Evolutionary conservation across 2,888 invertebrate species (phyloP), one percentile per base, ranked within the genome.

Genomic region (Troides oblongomaculatus): DNA sequence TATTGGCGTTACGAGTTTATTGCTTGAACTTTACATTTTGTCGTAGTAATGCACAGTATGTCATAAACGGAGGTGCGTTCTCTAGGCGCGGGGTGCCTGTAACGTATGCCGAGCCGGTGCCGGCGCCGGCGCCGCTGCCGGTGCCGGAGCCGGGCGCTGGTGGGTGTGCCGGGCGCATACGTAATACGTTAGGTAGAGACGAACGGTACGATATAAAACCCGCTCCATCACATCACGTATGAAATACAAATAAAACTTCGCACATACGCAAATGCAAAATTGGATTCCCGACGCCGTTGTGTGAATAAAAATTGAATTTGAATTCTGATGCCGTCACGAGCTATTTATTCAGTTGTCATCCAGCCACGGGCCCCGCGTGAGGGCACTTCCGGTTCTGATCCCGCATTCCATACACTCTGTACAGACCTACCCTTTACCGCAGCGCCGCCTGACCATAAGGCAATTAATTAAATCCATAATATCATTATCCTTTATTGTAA

Each of bases 191-290:
- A 12, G 21, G 7, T 17, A 25, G 57, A 64, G 21, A 64, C 43
- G 39, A 57, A 57, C 57, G 57, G 57, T 23, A 23, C 43, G 58
- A 64, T 58, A 57, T 64, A 57, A 64, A 64, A 64, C 64, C 39
- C 59, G 36, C 23, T 59, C 25, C 57, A 65, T 65, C 59, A 18
- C 58, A 12, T 58, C 65, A 46, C 65, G 65, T 65, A 46, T 58
- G 46, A 59, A 58, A 58, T 65, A 65, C 65, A 65, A 65, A 65
- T 59, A 59, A 65, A 65, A 65, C 59, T 59, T 57, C 53, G 21
- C 64, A 17, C 65, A 59, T 59, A 59, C 65, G 59, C 53, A 59
- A 59, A 59, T 65, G 58, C 25, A 59, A 65, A 65, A 65, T 59
- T 59, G 59, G 43, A 59, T 65, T 65, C 14, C 39, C 64, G 57